Percentiles rank a stretch among this genome's conserved stretches.
Evolutionary conservation across 2,888 invertebrate species (phyloP).

Genomic region (Lepidonotus clava): DNA sequence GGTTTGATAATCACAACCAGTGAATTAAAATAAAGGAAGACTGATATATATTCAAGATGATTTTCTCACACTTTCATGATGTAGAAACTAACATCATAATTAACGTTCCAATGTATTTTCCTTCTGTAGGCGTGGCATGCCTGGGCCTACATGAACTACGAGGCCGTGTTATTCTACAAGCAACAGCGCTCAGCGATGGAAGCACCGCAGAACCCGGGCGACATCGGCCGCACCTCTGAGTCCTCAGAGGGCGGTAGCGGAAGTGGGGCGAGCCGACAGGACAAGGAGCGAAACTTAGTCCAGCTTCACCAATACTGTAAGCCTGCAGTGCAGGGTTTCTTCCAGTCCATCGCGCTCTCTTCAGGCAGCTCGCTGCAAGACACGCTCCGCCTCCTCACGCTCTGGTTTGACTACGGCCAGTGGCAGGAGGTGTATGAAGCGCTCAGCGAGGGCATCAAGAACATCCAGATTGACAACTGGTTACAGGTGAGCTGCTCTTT

Average conservation of each 20-base stretch:
- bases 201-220: not conserved
- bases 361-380: constrained; percentile 95
- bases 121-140: constrained; percentile 97
- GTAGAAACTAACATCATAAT: too few relatives aligned
- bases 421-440: constrained; percentile 96
- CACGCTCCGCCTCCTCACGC: constrained; percentile 92
- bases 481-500: constrained; percentile 89
- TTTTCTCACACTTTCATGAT: too few relatives aligned
- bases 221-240: not conserved
- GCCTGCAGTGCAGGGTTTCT: constrained; percentile 96
- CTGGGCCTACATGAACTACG: constrained; percentile 98
- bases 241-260: not conserved
- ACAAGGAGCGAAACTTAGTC: constrained; percentile 10
- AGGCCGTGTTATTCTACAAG: constrained; percentile 89
- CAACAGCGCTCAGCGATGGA: constrained; percentile 68
- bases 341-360: constrained; percentile 95
- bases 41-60: too few relatives aligned
- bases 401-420: constrained; percentile 99
- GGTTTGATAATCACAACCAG: too few relatives aligned
- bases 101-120: too few relatives aligned
- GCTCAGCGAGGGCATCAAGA: constrained; percentile 92
- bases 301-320: constrained; percentile 86
- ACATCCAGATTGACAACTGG: constrained; percentile 99
- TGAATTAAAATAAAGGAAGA: too few relatives aligned
- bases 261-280: not conserved